A percentile compares a stretch with the other conserved stretches of the same genome.
Evolutionary conservation across 2,113 vertebrate genomes (phyloP).

Genomic region (Fregetta grallaria): DNA sequence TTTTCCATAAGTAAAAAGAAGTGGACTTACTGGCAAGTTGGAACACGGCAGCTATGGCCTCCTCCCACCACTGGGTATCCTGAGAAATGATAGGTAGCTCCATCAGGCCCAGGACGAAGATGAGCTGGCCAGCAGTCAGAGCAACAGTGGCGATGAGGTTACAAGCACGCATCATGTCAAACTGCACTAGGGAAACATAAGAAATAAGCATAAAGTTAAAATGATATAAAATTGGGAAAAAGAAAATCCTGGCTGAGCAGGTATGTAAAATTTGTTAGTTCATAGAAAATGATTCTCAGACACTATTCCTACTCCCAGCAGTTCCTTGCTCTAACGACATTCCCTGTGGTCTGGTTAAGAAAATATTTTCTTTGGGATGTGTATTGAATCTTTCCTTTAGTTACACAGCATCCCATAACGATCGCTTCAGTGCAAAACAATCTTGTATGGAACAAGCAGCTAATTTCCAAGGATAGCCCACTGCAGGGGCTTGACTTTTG

Average conservation of each 20-base stretch:
- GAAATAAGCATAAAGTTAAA: neutral
- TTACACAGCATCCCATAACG: neutral
- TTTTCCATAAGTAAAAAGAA: neutral
- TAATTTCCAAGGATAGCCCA: neutral
- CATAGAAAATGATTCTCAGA: neutral
- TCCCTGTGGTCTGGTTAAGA: neutral
- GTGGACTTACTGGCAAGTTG: slow-evolving; percentile 94
- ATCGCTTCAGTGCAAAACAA: neutral
- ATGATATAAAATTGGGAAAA: neutral
- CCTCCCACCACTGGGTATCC: slow-evolving; percentile 98
- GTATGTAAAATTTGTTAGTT: neutral
- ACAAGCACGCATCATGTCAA: slow-evolving; percentile 99
- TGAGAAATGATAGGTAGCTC: slow-evolving; percentile 87
- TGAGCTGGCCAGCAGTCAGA: slow-evolving; percentile 90
- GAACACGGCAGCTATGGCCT: slow-evolving; percentile 95
- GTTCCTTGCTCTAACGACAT: neutral
- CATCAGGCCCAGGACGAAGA: slow-evolving; percentile 88
- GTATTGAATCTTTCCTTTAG: neutral
- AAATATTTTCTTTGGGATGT: neutral
- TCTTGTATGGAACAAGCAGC: neutral
- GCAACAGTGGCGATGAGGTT: slow-evolving; percentile 95
- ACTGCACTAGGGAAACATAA: slow-evolving; percentile 84
- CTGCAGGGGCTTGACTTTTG: neutral
- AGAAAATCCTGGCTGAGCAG: neutral
- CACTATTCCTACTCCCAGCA: neutral